Base-by-base conservation (phyloP, 2,797 vertebrate genomes). In the Sphenopsis melanotis region DNA sequence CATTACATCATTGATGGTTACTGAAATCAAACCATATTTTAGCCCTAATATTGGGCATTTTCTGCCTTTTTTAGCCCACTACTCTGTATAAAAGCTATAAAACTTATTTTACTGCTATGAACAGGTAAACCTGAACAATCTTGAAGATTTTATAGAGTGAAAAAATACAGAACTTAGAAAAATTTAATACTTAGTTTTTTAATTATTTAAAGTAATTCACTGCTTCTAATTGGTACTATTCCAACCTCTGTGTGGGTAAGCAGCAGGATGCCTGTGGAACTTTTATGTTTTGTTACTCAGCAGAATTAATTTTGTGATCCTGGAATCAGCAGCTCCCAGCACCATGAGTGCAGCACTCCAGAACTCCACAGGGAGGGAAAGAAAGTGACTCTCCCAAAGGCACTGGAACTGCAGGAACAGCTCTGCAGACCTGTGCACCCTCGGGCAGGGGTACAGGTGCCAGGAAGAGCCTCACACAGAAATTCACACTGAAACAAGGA, bases 161-260 rank as follows among this genome's bases (percentile, higher is more conserved):
- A 83, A 69, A 88, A 82, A 26, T 4, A 68, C 0, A 56, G 34
- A 36, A 56, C 18, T 12, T 13, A 29, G 36, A 70, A 52, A 83
- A 87, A 87, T 30, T 0, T 15, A 44, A 32, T 49, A 59, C 27
- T 47, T 69, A 14, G 3, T 2, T 36, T 66, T 69, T 65, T 6
- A 78, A 91, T 83, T 90, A 66, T 63, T 94, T 71, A 50, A 57
- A 56, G 24, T 77, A 95, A 90, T 82, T 92, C 64, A 64, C 32
- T 55, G 75, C 77, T 95, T 94, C 66, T 85, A 50, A 57, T 4
- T 46, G 82, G 32, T 50, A 32, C 69, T 66, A 47, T 42, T 88
- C 56, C 87, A 70, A 53, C 63, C 32, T 50, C 81, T 46, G 63
- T 37, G 77, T 82, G 15, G 74, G 34, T 19, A 81, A 93, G 87